phyloP scores from a whole-genome alignment of 2,113 vertebrate genomes.

The Antechinus flavipes region DNA sequence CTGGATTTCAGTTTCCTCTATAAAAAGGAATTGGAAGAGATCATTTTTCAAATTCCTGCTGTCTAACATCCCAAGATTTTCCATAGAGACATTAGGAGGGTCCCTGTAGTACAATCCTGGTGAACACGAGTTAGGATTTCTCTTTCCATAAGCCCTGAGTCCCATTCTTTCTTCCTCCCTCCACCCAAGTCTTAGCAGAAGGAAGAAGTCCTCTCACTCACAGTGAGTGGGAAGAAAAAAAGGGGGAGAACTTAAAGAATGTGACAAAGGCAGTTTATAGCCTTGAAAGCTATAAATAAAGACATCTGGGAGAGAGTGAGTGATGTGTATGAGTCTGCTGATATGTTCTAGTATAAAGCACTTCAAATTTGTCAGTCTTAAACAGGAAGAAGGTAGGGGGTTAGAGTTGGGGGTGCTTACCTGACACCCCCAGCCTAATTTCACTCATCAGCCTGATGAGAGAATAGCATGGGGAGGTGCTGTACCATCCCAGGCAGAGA shows the following conservation, averaged over 20 bases:
- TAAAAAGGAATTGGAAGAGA: not conserved
- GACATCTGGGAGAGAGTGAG: not conserved
- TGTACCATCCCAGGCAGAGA: not conserved
- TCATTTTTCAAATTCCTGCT: not conserved
- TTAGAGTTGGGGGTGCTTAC: not conserved
- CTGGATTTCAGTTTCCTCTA: not conserved
- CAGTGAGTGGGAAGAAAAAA: constrained; percentile 25
- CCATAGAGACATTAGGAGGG: not conserved
- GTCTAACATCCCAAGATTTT: not conserved
- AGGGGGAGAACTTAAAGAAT: not conserved
- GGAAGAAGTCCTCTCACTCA: not conserved
- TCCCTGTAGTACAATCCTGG: not conserved
- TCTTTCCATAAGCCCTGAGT: not conserved
- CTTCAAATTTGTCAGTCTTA: not conserved
- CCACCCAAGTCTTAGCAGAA: not conserved
- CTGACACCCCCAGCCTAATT: not conserved
- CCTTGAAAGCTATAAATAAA: constrained; percentile 23
- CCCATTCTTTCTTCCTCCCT: not conserved
- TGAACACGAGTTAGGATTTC: rapidly evolving
- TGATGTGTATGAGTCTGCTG: not conserved
- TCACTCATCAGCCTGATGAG: constrained; percentile 1
- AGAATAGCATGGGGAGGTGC: not conserved
- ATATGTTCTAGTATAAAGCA: not conserved
- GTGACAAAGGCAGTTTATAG: constrained; percentile 43
- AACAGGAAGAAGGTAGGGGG: not conserved